phyloP scores from a whole-genome alignment of 2,113 vertebrate genomes.

The Chiloscyllium plagiosum region DNA sequence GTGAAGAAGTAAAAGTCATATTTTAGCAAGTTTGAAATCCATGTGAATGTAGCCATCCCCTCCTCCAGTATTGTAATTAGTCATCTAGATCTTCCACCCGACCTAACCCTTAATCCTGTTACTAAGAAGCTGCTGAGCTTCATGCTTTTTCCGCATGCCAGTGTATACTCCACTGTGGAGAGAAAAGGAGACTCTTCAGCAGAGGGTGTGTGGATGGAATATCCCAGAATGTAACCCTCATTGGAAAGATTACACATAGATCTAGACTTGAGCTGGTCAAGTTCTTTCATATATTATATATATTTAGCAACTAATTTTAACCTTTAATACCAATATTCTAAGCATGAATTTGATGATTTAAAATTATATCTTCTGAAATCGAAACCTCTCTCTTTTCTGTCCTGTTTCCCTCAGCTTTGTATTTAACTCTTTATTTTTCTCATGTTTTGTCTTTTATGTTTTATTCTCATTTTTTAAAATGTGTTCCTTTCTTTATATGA shows the following conservation, averaged over 20 bases:
- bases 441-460: not conserved
- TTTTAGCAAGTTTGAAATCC: constrained; percentile 7
- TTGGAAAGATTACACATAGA: not conserved
- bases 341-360: not conserved
- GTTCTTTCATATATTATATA: not conserved
- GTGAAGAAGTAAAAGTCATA: constrained; percentile 12
- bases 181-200: not conserved
- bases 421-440: not conserved
- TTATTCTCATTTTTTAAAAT: not conserved
- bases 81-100: constrained; percentile 12
- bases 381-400: not conserved
- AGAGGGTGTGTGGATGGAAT: not conserved
- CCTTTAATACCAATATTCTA: not conserved
- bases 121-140: not conserved
- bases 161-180: not conserved
- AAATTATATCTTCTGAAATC: not conserved
- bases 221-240: not conserved
- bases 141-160: constrained; percentile 12
- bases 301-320: not conserved
- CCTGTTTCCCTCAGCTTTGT: not conserved
- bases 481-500: not conserved
- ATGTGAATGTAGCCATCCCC: not conserved
- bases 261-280: not conserved
- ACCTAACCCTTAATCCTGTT: not conserved
- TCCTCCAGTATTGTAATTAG: not conserved